Evolutionary conservation across 2,888 invertebrate species (phyloP), one percentile per base, ranked within the genome.

Genomic region (Melanophora roralis): DNA sequence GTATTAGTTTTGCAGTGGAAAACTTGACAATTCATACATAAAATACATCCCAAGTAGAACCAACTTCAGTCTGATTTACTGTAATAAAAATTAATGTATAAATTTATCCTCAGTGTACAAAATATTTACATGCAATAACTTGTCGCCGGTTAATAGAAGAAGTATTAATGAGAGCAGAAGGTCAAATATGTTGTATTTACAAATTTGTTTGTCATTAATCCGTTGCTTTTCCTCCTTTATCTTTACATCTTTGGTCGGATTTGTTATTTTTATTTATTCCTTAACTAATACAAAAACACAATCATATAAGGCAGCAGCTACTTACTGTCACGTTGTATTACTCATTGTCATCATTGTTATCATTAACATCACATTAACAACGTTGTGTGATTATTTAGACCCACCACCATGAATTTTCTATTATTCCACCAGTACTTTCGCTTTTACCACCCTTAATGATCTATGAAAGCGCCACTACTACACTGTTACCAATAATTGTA

Each of bases 291-390:
- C 55, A 19, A 38, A 64, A 62, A 38, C 43, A 62, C 38, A 49
- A 47, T 27, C 43, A 68, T 68, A 38, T 75, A 55, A 68, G 38
- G 45, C 47, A 60, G 32, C 62, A 62, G 55, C 75, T 75, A 62
- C 53, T 75, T 68, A 75, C 55, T 69, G 76, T 69, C 69, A 69
- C 62, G 69, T 69, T 69, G 68, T 76, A 76, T 76, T 69, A 69
- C 53, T 45, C 76, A 69, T 69, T 60, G 68, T 76, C 75, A 76
- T 76, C 75, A 47, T 62, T 62, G 76, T 69, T 76, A 69, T 76
- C 76, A 76, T 76, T 76, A 76, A 69, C 69, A 76, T 76, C 76
- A 69, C 76, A 76, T 76, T 76, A 76, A 76, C 47, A 69, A 64
- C 60, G 69, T 76, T 76, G 76, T 55, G 55, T 57, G 69, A 76